Percentiles rank a stretch among this genome's conserved stretches.
Evolutionary conservation across 2,113 vertebrate genomes (phyloP).

Genomic region (Cyrtonyx montezumae): DNA sequence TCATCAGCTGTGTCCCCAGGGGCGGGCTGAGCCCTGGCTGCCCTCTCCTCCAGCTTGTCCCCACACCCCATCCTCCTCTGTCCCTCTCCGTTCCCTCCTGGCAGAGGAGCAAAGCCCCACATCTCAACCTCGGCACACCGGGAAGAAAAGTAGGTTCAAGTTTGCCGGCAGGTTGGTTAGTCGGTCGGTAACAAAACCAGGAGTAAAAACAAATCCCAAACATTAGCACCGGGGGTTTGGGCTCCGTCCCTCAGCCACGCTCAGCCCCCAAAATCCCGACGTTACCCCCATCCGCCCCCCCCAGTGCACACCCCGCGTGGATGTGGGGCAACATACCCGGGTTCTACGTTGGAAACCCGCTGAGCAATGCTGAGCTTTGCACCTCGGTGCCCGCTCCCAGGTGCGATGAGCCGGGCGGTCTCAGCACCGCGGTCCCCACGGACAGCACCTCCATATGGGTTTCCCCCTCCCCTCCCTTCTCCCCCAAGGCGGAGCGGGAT

Average conservation of each 20-base stretch:
- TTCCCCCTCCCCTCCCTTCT: too few relatives aligned
- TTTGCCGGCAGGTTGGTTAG: background rate
- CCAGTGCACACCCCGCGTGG: background rate
- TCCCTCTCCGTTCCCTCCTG: background rate
- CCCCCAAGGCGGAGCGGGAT: background rate
- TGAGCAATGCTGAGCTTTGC: too few relatives aligned
- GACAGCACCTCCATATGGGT: too few relatives aligned
- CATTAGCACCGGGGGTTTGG: background rate
- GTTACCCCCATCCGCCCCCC: background rate
- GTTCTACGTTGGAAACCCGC: background rate
- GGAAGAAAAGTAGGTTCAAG: background rate
- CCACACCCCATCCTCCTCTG: background rate
- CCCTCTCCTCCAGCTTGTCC: background rate
- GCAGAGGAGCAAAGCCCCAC: background rate
- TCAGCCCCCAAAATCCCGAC: background rate
- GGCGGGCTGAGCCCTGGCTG: background rate
- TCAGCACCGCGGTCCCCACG: background rate
- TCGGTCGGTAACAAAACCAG: background rate
- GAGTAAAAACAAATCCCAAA: background rate
- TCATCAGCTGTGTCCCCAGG: background rate
- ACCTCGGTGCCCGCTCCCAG: background rate
- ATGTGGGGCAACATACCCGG: too few relatives aligned
- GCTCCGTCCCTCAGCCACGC: background rate
- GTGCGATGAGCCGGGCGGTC: background rate
- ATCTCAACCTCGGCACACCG: rapidly evolving